Evolutionary conservation across 2,113 vertebrate genomes (phyloP).

Genomic region (Trogon surrucura): DNA sequence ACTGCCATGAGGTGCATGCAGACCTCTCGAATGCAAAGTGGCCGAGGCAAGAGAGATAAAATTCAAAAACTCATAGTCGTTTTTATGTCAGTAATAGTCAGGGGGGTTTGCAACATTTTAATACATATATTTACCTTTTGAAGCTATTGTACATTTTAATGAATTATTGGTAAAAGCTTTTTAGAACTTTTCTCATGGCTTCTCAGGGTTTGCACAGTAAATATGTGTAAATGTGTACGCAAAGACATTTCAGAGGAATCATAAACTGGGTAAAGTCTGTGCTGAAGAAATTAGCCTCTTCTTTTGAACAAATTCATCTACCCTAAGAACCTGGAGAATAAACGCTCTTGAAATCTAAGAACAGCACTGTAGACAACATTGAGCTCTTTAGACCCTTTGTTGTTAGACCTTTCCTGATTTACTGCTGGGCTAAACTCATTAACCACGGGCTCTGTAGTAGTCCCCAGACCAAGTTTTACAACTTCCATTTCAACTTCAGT

Average conservation of each 20-base stretch:
- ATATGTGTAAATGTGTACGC: background rate
- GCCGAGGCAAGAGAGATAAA: background rate
- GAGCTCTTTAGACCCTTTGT: background rate
- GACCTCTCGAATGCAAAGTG: background rate
- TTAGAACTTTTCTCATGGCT: background rate
- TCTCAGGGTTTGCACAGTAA: background rate
- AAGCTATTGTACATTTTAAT: background rate
- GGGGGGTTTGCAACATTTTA: background rate
- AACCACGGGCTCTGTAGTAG: background rate
- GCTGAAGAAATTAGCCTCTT: background rate
- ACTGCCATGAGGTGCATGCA: background rate
- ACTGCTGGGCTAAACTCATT: constrained; percentile 33
- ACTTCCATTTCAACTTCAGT: background rate
- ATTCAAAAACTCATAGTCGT: background rate
- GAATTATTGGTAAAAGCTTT: background rate
- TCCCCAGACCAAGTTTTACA: constrained; percentile 21
- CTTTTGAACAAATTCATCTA: background rate
- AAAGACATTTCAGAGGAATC: background rate
- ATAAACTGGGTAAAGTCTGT: background rate
- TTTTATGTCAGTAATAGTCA: background rate
- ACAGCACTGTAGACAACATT: background rate
- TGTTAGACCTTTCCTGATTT: constrained; percentile 32
- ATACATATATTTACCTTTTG: background rate
- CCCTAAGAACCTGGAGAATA: background rate
- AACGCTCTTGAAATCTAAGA: constrained; percentile 9